These are phyloP conservation scores for Hippopotamus amphibius DNA, from an alignment of 2,113 vertebrate genomes.

Conservation along the genomic window DNA sequence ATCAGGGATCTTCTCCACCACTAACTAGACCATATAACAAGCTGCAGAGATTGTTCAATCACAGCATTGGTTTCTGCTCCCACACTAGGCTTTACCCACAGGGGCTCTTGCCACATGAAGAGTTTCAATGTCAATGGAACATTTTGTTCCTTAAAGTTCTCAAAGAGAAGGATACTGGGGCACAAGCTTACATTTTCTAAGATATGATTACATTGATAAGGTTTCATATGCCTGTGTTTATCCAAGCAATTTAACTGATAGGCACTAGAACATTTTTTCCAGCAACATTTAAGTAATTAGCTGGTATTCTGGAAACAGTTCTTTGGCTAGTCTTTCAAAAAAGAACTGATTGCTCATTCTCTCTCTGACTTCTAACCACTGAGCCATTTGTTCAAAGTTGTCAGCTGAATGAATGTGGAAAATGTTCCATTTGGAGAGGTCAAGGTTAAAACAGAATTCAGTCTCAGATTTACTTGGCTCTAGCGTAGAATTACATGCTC, in stretches of 20 bases:
- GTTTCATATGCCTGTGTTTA: not conserved
- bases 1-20: not conserved
- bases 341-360: constrained; percentile 5
- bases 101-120: not conserved
- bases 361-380: constrained; percentile 26
- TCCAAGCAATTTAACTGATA: not conserved
- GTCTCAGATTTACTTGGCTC: not conserved
- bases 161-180: not conserved
- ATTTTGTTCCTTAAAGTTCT: not conserved
- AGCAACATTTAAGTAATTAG: constrained; percentile 25
- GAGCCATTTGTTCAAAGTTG: constrained; percentile 54
- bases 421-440: constrained; percentile 16
- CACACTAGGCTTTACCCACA: not conserved
- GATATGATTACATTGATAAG: not conserved
- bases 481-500: constrained; percentile 28
- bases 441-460: constrained; percentile 44
- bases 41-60: not conserved
- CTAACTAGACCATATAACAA: not conserved
- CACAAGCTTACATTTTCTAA: constrained; percentile 41
- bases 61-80: not conserved
- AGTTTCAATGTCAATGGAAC: not conserved
- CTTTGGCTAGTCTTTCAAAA: constrained; percentile 32
- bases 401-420: constrained; percentile 28
- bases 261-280: not conserved
- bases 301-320: not conserved